phyloP scores from a whole-genome alignment of 2,797 vertebrate species.

The Catostomus latipinnis region DNA sequence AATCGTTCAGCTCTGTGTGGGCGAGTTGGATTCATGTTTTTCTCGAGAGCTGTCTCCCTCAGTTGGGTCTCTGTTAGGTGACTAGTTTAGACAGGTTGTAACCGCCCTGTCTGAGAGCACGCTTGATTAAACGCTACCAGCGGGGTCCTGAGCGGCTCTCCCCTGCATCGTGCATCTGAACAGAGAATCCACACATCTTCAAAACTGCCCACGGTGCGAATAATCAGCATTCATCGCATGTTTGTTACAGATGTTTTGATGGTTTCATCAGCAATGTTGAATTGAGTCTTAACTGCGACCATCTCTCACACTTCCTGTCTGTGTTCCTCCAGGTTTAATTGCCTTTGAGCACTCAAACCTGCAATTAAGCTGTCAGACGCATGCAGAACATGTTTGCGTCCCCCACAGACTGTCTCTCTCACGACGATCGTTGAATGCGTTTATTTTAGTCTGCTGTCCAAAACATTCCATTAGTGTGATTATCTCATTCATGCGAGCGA shows the following conservation, averaged over 20 bases:
- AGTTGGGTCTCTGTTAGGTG: slow-evolving; percentile 5
- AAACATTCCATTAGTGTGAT: slow-evolving; percentile 32
- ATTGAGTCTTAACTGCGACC: slow-evolving; percentile 3
- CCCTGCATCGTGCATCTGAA: too few relatives aligned
- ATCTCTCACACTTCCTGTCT: slow-evolving; percentile 31
- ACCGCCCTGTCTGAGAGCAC: slow-evolving; percentile 33
- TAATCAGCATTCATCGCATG: slow-evolving; percentile 30
- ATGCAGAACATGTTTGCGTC: slow-evolving; percentile 28
- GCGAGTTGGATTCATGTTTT: not conserved
- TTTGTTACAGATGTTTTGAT: slow-evolving; percentile 17
- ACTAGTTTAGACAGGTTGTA: slow-evolving; percentile 48
- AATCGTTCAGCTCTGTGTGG: not conserved
- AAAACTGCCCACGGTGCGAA: not conserved
- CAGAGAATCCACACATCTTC: not conserved
- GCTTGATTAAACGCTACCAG: slow-evolving; percentile 53
- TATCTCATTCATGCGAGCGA: slow-evolving; percentile 1
- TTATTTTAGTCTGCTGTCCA: slow-evolving; percentile 27
- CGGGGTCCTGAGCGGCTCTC: slow-evolving; percentile 11
- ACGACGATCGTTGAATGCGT: not conserved
- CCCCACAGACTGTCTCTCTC: not conserved
- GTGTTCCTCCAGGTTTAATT: slow-evolving; percentile 67
- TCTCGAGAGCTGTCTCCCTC: not conserved
- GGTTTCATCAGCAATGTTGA: slow-evolving; percentile 10
- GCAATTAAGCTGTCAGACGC: slow-evolving; percentile 75
- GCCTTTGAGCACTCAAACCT: slow-evolving; percentile 56